These are phyloP conservation scores for Drosophila parthenogenetica DNA, from an alignment of 2,888 invertebrate genomes.

Conservation along the genomic window DNA sequence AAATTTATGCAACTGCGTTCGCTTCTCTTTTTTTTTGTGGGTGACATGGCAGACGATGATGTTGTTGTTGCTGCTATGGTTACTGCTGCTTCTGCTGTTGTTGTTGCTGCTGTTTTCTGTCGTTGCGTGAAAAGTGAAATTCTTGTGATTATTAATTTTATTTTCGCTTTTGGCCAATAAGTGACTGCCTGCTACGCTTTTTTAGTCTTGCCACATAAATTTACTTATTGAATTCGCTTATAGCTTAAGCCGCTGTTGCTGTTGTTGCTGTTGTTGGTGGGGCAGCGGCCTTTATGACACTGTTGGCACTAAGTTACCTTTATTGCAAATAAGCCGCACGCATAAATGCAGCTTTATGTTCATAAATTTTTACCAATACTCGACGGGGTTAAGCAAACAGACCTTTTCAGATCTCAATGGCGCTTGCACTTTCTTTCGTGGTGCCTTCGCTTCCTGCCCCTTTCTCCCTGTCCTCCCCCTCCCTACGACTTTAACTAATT, in stretches of 20 bases:
- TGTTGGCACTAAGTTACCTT: constrained; percentile 80
- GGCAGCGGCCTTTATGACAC: constrained; percentile 77
- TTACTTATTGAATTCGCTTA: constrained; percentile 66
- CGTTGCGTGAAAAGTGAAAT: constrained; percentile 80
- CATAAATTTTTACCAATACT: constrained; percentile 76
- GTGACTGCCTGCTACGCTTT: constrained; percentile 39
- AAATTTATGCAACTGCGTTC: constrained; percentile 78
- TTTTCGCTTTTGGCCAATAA: constrained; percentile 75
- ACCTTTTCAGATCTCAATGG: constrained; percentile 35
- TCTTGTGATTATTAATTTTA: constrained; percentile 81
- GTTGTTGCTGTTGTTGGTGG: constrained; percentile 60
- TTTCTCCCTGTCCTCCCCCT: background rate
- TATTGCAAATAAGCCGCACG: constrained; percentile 80
- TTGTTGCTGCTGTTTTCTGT: constrained; percentile 51
- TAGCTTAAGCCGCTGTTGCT: constrained; percentile 8
- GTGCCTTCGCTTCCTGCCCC: constrained; percentile 2
- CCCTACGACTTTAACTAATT: constrained; percentile 57
- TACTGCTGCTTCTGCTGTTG: constrained; percentile 31
- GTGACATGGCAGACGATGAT: constrained; percentile 68
- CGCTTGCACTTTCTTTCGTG: constrained; percentile 66
- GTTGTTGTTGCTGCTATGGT: constrained; percentile 26
- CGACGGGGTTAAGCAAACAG: constrained; percentile 72
- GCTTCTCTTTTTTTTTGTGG: constrained; percentile 61
- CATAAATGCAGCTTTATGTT: constrained; percentile 79
- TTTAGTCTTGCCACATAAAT: constrained; percentile 56